Conservation (phyloP, 2,113 vertebrate genomes). For the Salvator merianae region DNA sequence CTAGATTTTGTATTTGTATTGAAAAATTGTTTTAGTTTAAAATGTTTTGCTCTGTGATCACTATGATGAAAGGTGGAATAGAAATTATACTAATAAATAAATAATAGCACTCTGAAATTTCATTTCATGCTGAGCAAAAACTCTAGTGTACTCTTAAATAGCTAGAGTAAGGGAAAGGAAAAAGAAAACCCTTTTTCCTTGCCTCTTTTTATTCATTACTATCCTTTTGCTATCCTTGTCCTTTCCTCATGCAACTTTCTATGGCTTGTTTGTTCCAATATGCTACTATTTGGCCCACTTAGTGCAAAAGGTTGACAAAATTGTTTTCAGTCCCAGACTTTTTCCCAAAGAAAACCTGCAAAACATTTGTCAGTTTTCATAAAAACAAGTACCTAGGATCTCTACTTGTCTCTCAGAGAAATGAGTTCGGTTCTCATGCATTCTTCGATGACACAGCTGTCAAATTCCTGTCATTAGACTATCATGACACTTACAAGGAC, state of each 20-base stretch:
- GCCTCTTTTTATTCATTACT: background rate
- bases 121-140: no score
- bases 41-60: no score
- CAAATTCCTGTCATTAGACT: background rate
- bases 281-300: background rate
- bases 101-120: no score
- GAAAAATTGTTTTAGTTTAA: no score
- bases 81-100: no score
- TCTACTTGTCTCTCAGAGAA: background rate
- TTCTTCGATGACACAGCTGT: constrained; percentile 34
- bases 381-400: background rate
- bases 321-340: background rate
- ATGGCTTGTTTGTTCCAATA: fast-evolving
- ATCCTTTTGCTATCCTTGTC: background rate
- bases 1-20: no score
- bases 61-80: no score
- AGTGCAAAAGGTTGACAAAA: background rate
- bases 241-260: background rate
- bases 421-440: background rate
- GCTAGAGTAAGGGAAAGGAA: background rate
- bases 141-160: no score
- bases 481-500: no score
- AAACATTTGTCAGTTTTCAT: background rate
- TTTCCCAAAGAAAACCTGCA: background rate
- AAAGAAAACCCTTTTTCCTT: constrained; percentile 13